Percentiles rank a stretch among this genome's conserved stretches.
Conservation (phyloP, 2,888 invertebrate genomes). For the Podotricha telesiphe region DNA sequence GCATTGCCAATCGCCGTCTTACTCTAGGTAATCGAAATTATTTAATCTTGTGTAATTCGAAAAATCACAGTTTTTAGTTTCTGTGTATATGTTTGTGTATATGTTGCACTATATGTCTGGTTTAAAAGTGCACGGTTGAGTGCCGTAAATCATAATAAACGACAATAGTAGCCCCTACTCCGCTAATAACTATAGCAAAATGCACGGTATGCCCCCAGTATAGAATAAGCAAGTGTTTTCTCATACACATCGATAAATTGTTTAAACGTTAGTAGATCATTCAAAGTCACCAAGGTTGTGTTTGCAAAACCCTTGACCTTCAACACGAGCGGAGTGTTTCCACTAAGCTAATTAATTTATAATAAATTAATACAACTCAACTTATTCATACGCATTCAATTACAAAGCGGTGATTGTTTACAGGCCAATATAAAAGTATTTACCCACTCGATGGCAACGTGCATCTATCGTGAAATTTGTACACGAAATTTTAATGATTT, state of each 20-base stretch:
- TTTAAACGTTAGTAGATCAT: not conserved
- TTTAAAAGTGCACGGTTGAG: too few species aligned
- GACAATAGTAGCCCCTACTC: too few species aligned
- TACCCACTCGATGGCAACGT: not conserved
- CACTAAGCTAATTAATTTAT: not conserved
- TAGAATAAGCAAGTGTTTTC: not conserved
- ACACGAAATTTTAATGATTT: not conserved
- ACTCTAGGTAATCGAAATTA: too few species aligned
- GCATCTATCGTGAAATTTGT: not conserved
- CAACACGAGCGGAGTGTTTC: not conserved
- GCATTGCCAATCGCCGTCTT: too few species aligned
- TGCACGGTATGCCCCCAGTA: too few species aligned
- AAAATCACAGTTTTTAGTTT: too few species aligned
- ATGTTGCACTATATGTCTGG: too few species aligned
- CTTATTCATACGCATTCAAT: conserved; percentile 2
- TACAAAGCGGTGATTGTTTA: not conserved
- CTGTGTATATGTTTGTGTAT: too few species aligned
- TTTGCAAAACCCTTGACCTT: not conserved
- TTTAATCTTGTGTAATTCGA: too few species aligned
- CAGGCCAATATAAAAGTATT: not conserved
- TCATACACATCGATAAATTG: not conserved
- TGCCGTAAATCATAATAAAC: too few species aligned
- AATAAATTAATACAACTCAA: conserved; percentile 5
- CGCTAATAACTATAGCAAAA: too few species aligned
- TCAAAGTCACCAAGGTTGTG: not conserved